Evolutionary conservation across 2,797 vertebrate species (phyloP), one percentile per base, ranked within the genome.

Genomic region (Crenichthys baileyi): DNA sequence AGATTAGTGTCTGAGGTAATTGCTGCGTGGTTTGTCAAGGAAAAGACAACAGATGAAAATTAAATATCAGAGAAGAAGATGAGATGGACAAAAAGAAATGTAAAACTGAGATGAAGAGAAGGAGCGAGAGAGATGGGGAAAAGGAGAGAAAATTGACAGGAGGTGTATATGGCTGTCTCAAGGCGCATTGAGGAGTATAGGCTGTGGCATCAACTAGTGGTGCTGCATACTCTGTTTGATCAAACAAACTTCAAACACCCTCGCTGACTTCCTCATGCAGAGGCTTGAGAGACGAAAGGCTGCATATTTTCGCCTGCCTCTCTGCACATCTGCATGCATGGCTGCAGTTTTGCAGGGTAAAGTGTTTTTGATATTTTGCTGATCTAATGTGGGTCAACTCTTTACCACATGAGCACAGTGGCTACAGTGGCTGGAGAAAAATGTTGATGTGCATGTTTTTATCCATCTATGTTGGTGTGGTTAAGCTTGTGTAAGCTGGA

Each of bases 191-290:
- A 94, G 85, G 88, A 92, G 88, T 85, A 88, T 82, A 80, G 88
- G 89, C 90, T 88, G 87, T 91, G 93, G 90, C 92, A 90, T 89
- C 89, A 85, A 56, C 84, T 87, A 76, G 90, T 91, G 92, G 87
- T 87, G 91, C 92, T 92, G 94, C 91, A 93, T 94, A 93, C 91
- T 73, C 65, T 84, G 91, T 95, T 94, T 95, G 93, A 95, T 95
- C 94, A 93, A 82, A 91, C 88, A 48, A 92, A 95, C 94, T 94
- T 95, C 93, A 95, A 94, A 95, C 93, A 87, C 88, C 87, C 85
- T 79, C 75, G 20, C 92, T 90, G 89, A 90, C 91, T 93, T 89
- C 88, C 91, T 90, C 82, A 83, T 20, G 77, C 87, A 51, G 74
- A 53, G 83, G 86, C 75, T 81, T 53, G 73, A 73, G 71, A 87